Conservation (phyloP, 2,888 invertebrate species). For the Meiosimyza decipiens region DNA sequence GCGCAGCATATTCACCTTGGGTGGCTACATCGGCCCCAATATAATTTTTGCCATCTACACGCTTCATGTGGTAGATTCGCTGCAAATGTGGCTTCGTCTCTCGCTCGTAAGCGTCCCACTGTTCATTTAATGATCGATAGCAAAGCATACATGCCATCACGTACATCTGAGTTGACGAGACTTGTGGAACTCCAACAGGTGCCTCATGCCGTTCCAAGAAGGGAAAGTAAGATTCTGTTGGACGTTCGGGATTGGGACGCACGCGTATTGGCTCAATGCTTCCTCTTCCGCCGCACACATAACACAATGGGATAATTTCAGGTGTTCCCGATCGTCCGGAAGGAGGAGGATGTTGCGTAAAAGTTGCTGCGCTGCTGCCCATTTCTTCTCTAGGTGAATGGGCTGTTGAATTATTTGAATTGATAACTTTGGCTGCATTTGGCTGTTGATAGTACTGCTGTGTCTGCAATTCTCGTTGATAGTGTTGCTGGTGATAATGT, state of each 20-base stretch:
- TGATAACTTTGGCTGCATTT: constrained; percentile 42
- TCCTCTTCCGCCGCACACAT: constrained; percentile 80
- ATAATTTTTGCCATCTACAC: constrained; percentile 89
- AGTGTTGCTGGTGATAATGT: constrained; percentile 39
- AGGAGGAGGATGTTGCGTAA: constrained; percentile 37
- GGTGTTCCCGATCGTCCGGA: constrained; percentile 44
- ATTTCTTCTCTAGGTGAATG: constrained; percentile 33
- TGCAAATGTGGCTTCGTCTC: constrained; percentile 87
- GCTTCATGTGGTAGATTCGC: constrained; percentile 91
- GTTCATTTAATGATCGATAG: constrained; percentile 85
- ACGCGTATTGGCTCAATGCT: constrained; percentile 74
- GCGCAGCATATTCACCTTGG: constrained; percentile 92
- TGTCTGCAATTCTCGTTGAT: constrained; percentile 39
- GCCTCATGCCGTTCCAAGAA: constrained; percentile 91
- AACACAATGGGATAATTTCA: constrained; percentile 69
- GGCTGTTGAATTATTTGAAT: constrained; percentile 18
- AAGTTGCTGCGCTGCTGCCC: constrained; percentile 13
- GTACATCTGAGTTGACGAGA: constrained; percentile 64
- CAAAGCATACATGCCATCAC: constrained; percentile 87
- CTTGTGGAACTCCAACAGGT: constrained; percentile 74
- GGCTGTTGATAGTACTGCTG: constrained; percentile 45
- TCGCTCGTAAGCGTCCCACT: constrained; percentile 92
- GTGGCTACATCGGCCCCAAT: constrained; percentile 90
- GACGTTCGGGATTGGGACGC: constrained; percentile 76
- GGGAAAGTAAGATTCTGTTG: constrained; percentile 87